Conservation (phyloP, 2,888 invertebrate species). For the Dryobotodes eremita region DNA sequence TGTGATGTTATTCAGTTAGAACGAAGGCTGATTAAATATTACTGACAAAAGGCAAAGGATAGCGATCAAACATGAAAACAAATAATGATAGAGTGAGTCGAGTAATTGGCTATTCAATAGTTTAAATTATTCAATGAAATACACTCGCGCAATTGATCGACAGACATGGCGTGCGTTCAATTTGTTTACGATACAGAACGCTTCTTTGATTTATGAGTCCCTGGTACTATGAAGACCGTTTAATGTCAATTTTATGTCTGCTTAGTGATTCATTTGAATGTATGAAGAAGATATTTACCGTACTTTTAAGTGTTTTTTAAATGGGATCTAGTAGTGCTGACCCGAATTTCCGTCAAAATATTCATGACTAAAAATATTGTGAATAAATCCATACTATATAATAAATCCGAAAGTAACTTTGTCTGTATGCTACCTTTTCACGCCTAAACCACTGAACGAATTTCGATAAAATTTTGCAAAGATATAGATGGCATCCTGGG, state of each 20-base stretch:
- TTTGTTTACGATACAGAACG: conserved; percentile 18
- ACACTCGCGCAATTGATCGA: conserved; percentile 14
- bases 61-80: not conserved
- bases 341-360: no score
- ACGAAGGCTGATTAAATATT: conserved; percentile 3
- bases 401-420: no score
- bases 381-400: no score
- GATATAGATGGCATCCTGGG: no score
- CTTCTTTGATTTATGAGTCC: conserved; percentile 29
- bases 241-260: not conserved
- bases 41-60: not conserved
- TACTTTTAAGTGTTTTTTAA: no score
- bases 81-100: not conserved
- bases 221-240: conserved; percentile 24
- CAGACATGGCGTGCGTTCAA: conserved; percentile 21
- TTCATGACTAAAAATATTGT: no score
- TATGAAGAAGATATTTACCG: not conserved
- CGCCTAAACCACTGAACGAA: no score
- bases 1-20: not conserved
- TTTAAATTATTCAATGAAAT: conserved; percentile 41
- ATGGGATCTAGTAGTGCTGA: no score
- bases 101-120: conserved; percentile 2
- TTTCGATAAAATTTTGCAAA: no score
- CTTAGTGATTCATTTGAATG: not conserved
- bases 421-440: no score